Evolutionary conservation across 2,113 vertebrate genomes (phyloP).

Genomic region (Promerops cafer): DNA sequence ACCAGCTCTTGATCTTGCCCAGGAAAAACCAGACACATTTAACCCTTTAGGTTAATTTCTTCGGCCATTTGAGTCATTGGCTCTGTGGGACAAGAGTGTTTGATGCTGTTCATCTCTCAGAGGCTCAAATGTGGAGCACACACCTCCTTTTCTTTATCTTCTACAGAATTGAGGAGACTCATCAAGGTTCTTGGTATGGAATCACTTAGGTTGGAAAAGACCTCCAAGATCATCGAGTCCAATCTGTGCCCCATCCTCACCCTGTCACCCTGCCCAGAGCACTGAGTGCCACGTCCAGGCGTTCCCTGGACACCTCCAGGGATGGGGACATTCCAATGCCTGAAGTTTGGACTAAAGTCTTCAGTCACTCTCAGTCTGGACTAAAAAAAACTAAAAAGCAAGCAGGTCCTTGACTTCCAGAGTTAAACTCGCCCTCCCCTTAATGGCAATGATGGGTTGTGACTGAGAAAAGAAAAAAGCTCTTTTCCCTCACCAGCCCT

Average conservation of each 20-base stretch:
- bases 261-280: neutral
- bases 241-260: neutral
- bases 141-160: neutral
- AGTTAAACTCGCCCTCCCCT: neutral
- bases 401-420: neutral
- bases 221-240: neutral
- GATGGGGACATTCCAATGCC: neutral
- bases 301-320: neutral
- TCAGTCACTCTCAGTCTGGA: neutral
- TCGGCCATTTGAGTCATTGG: neutral
- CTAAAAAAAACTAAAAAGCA: neutral
- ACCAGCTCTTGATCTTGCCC: neutral
- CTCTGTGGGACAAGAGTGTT: neutral
- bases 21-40: slow-evolving; percentile 39
- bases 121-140: neutral
- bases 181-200: neutral
- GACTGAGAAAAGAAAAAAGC: neutral
- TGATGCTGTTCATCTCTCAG: neutral
- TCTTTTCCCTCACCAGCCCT: neutral
- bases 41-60: neutral
- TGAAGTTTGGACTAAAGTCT: neutral
- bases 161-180: neutral
- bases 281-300: neutral
- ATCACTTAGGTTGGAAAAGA: neutral
- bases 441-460: neutral